Evolutionary conservation across 2,797 vertebrate genomes (phyloP), one percentile per base, ranked within the genome.

Genomic region (Mallotus villosus): DNA sequence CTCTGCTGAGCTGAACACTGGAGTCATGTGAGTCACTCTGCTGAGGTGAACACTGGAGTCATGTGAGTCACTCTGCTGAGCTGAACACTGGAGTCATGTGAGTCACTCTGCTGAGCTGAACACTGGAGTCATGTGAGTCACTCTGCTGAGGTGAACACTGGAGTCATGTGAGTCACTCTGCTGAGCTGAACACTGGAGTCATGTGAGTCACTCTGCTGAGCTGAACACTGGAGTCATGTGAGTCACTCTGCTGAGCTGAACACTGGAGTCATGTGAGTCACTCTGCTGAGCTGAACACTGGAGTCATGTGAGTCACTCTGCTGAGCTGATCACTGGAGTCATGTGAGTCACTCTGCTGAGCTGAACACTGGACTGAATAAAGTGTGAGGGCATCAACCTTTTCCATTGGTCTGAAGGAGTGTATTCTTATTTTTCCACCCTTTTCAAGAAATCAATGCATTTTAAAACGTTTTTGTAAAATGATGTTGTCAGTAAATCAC

Each of bases 391-490:
- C 17, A 46, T 55, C n/a, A 77, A 74, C 78, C 55, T 74, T 76
- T 81, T 82, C 82, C 82, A 82, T 84, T 1, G 70, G 75, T 82
- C 76, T 68, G 64, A 37, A 27, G 16, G 68, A 71, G 79, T 63
- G 74, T 77, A 72, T 49, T 74, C 71, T 84, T 82, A 75, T 86
- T 86, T 87, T 89, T 85, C 49, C 74, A 85, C 67, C 73, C 3
- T 53, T 86, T 88, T 82, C 68, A 74, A 61, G 49, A 63, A 66
- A n/a, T 85, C 74, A 74, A 81, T 87, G 71, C 80, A 84, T 84
- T 81, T 87, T 85, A 86, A 84, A 81, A 73, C 83, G 79, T 85
- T 81, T 85, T 89, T 88, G 86, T 90, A 85, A 86, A 87, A 83
- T 88, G 80, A 78, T 81, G 81, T 79, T 85, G 81, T 89, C 77